A percentile compares a stretch with the other conserved stretches of the same genome.
Evolutionary conservation across 53 echinoderm and acorn worm species (phyloP).

Genomic region (Paracentrotus lividus): DNA sequence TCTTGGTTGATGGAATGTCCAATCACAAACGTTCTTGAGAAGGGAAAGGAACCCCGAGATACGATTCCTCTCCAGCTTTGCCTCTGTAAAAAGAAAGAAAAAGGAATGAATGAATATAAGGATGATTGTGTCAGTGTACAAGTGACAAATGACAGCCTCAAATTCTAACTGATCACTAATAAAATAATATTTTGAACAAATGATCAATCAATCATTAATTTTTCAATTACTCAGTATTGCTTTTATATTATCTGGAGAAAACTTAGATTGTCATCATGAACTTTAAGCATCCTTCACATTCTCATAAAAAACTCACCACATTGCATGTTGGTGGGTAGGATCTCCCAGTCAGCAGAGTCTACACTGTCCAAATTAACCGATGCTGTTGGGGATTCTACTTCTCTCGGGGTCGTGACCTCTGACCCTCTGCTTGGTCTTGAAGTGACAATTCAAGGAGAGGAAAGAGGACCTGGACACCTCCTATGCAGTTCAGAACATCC

Average conservation of each 20-base stretch:
- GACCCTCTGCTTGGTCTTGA: constrained; percentile 65
- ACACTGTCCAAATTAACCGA: constrained; percentile 58
- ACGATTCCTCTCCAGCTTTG: constrained; percentile 86
- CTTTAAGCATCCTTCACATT: not conserved
- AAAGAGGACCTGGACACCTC: constrained; percentile 97
- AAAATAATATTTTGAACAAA: too few species aligned
- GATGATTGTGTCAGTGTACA: not conserved
- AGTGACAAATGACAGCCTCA: too few species aligned
- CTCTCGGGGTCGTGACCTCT: constrained; percentile 66
- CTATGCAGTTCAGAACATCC: constrained; percentile 98
- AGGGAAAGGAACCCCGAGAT: constrained; percentile 93
- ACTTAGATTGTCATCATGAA: not conserved
- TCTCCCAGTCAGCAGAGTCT: constrained; percentile 75
- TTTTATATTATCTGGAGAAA: too few species aligned
- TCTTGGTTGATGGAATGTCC: constrained; percentile 96
- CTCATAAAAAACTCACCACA: constrained; percentile 38
- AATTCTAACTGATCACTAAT: too few species aligned
- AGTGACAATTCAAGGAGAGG: constrained; percentile 93
- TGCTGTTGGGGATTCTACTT: constrained; percentile 61
- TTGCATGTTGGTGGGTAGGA: constrained; percentile 70
- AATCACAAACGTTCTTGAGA: constrained; percentile 88
- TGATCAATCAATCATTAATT: too few species aligned
- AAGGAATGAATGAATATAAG: not conserved
- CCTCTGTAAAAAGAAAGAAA: constrained; percentile 58
- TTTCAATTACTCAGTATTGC: too few species aligned